A percentile compares a stretch with the other conserved stretches of the same genome.
Conservation (phyloP, 2,888 invertebrate genomes). For the Aporophyla lueneburgensis region DNA sequence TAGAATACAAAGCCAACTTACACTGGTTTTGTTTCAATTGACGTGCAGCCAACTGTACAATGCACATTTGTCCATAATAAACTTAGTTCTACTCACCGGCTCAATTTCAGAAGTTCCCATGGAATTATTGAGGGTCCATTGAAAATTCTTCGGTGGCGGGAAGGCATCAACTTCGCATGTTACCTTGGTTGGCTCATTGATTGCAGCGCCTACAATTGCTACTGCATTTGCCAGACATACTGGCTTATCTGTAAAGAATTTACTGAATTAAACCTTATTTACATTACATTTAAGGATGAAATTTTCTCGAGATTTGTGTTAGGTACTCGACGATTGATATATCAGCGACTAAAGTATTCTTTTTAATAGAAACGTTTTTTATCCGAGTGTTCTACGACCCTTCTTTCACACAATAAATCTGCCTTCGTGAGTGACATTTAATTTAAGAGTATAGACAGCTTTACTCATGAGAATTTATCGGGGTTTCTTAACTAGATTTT, state of each 20-base stretch:
- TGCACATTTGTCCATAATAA: constrained; percentile 37
- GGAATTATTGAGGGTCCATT: constrained; percentile 97
- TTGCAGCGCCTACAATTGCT: constrained; percentile 95
- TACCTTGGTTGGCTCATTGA: constrained; percentile 95
- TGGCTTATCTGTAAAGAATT: constrained; percentile 93
- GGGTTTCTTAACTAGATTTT: constrained; percentile 50
- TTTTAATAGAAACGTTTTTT: constrained; percentile 12
- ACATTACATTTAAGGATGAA: neutral
- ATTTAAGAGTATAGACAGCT: constrained; percentile 39
- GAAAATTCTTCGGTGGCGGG: constrained; percentile 95
- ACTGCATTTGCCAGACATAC: constrained; percentile 94
- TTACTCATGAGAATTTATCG: constrained; percentile 52
- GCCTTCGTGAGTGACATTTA: constrained; percentile 53
- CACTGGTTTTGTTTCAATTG: neutral
- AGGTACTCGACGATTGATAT: neutral
- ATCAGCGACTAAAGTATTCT: neutral
- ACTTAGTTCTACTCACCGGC: constrained; percentile 74
- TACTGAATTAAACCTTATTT: neutral
- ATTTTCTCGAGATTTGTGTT: neutral
- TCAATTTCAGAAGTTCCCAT: constrained; percentile 94
- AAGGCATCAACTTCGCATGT: constrained; percentile 96
- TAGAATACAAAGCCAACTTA: neutral
- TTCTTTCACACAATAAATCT: constrained; percentile 45
- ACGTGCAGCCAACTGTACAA: constrained; percentile 5
- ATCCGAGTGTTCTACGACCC: constrained; percentile 4